Evolutionary conservation across 2,888 invertebrate genomes (phyloP), one percentile per base, ranked within the genome.

Genomic region (Hirtodrosophila trivittata): DNA sequence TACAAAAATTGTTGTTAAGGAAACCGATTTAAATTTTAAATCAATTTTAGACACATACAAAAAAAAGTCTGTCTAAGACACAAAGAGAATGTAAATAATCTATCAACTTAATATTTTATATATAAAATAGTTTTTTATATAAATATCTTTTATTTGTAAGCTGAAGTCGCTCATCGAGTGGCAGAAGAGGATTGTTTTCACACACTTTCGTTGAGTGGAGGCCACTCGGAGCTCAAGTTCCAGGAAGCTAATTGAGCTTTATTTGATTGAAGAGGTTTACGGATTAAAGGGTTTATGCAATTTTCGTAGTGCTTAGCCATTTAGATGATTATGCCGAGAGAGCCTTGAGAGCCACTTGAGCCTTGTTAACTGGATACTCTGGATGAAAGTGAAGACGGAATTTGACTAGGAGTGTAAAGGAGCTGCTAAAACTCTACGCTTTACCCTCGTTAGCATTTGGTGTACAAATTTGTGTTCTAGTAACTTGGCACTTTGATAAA

Each of bases 401-500:
- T 13, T n/a, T 1, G 18, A 12, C 7, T 33, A 16, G 8, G 9
- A 30, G n/a, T 25, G 25, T 7, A 5, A 25, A 7, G 16, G n/a
- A 21, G 30, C 30, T 9, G 1, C 26, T 26, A 9, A 55, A 50
- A 14, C 16, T 10, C 25, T 13, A 21, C 8, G 30, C 12, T 35
- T 28, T 32, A 32, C 25, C 9, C 45, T 60, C 45, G 56, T 60
- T 70, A 67, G 35, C 16, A 60, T 52, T 52, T 42, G 49, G 12
- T 9, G 10, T 28, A 41, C 60, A 47, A 26, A 47, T 45, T 55
- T 51, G 32, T 30, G 13, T 47, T 35, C 28, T 39, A 46, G 35
- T 37, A 67, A 60, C 65, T 58, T 65, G 51, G 50, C 56, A 66
- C 45, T 69, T 54, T 70, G 35, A 28, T 28, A 52, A 66, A 69